Percentiles rank a stretch among this genome's conserved stretches.
Evolutionary conservation across 2,113 vertebrate species (phyloP).

Genomic region (Nothoprocta pentlandii): DNA sequence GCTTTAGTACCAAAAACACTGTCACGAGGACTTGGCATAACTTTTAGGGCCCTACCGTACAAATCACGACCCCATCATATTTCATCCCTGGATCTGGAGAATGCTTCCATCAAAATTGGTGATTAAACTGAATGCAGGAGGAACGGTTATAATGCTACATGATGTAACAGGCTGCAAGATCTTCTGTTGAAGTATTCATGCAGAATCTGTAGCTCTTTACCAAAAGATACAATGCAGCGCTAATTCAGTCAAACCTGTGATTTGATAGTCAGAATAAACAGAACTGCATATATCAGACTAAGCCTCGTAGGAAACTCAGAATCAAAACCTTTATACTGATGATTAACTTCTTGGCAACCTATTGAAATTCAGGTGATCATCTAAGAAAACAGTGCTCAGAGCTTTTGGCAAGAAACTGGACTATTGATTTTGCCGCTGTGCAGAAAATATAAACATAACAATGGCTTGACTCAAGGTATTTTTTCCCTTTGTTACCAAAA

Average conservation of each 20-base stretch:
- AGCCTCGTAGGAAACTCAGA: not conserved
- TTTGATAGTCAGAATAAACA: not conserved
- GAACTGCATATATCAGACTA: not conserved
- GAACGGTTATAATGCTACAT: not conserved
- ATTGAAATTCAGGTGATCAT: not conserved
- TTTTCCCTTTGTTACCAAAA: not conserved
- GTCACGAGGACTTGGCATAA: not conserved
- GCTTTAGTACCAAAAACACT: not conserved
- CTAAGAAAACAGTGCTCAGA: not conserved
- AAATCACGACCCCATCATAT: not conserved
- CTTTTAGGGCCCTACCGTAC: not conserved
- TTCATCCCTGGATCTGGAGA: not conserved
- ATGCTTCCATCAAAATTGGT: not conserved
- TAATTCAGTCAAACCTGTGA: not conserved
- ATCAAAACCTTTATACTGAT: not conserved
- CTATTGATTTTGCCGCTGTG: constrained; percentile 18
- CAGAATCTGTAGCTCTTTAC: not conserved
- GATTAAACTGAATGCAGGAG: not conserved
- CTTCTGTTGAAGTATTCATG: not conserved
- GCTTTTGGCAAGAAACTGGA: constrained; percentile 1
- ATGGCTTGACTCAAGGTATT: not conserved
- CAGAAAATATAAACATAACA: constrained; percentile 6
- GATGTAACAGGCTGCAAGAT: not conserved
- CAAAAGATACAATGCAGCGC: not conserved
- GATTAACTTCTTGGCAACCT: not conserved